Percentiles rank a stretch among this genome's conserved stretches.
Evolutionary conservation across 2,797 vertebrate species (phyloP).

Genomic region (Poecile montanus): DNA sequence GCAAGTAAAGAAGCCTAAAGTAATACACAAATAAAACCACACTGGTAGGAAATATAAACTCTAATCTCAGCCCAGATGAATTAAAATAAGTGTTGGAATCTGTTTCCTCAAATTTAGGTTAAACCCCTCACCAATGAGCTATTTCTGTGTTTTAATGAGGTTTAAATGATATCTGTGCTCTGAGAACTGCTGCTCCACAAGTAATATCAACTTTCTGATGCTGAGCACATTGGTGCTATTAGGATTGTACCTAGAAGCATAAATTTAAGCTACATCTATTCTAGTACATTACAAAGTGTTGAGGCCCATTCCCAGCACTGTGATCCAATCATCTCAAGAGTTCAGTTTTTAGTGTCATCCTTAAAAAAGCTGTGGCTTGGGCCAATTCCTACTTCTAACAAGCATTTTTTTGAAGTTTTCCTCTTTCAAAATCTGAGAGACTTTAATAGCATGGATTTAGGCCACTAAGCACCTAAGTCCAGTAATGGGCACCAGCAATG

Average conservation of each 20-base stretch:
- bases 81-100: neutral
- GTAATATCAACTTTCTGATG: neutral
- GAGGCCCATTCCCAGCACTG: neutral
- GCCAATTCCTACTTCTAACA: neutral
- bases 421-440: neutral
- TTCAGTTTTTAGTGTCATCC: neutral
- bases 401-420: neutral
- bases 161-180: constrained; percentile 9
- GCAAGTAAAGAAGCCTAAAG: neutral
- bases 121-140: neutral
- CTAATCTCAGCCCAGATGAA: neutral
- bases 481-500: neutral
- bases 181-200: neutral
- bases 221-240: neutral
- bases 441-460: neutral
- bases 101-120: neutral
- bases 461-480: neutral
- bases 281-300: neutral
- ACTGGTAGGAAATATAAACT: neutral
- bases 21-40: neutral
- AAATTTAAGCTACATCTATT: neutral
- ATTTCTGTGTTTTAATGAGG: constrained; percentile 13
- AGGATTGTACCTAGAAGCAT: neutral
- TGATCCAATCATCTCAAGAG: neutral
- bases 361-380: neutral